Percentiles rank a stretch among this genome's conserved stretches.
These are phyloP conservation scores for Daubentonia madagascariensis DNA, from an alignment of 2,113 vertebrate species.

Conservation along the genomic window DNA sequence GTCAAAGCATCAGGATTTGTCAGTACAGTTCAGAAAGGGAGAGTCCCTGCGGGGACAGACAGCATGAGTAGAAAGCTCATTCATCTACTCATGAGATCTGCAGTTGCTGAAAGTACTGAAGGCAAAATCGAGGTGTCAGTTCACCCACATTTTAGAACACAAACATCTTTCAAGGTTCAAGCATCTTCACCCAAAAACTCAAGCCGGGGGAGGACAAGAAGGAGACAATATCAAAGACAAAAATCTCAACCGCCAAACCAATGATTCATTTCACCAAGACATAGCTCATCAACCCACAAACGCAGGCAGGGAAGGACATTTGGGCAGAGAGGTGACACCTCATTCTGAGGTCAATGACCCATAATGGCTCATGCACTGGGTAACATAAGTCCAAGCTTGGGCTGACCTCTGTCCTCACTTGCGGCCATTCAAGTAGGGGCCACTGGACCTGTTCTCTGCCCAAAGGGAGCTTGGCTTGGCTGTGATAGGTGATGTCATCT, in stretches of 20 bases:
- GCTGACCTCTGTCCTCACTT: too few species aligned
- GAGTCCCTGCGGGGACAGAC: not conserved
- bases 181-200: not conserved
- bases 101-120: too few species aligned
- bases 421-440: too few species aligned
- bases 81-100: too few species aligned
- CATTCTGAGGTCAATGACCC: too few species aligned
- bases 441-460: not conserved
- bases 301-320: not conserved
- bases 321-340: rapidly evolving
- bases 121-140: not conserved
- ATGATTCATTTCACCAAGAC: rapidly evolving
- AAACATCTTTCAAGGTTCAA: rapidly evolving
- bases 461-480: not conserved
- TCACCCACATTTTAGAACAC: not conserved
- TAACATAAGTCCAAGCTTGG: rapidly evolving
- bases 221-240: not conserved
- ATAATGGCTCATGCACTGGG: rapidly evolving
- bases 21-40: not conserved
- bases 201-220: not conserved
- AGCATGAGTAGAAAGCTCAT: rapidly evolving
- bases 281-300: not conserved
- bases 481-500: too few species aligned
- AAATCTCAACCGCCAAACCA: too few species aligned
- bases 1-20: not conserved